Percentiles rank a stretch among this genome's conserved stretches.
Conservation (phyloP, 2,797 vertebrate genomes). For the Lagodon rhomboides region DNA sequence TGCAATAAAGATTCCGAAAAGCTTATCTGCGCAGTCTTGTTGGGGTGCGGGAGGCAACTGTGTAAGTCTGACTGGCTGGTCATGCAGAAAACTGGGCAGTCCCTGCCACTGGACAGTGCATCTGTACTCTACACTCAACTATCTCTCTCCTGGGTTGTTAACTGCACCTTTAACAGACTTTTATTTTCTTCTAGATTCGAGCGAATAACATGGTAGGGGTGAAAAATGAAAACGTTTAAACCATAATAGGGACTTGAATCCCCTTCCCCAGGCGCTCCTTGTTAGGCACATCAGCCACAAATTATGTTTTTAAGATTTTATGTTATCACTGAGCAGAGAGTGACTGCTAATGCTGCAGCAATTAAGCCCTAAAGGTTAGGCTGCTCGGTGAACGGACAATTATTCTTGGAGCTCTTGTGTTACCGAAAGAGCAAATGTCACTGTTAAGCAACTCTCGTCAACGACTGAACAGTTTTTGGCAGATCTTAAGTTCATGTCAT, state of each 20-base stretch:
- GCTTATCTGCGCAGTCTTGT: no score
- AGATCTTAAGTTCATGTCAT: not conserved
- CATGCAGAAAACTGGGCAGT: no score
- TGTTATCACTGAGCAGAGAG: constrained; percentile 1
- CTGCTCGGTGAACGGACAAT: constrained; percentile 2
- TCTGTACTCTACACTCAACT: no score
- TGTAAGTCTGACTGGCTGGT: no score
- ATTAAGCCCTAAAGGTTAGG: constrained; percentile 36
- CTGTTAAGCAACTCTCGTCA: not conserved
- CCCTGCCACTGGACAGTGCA: no score
- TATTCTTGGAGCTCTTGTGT: constrained; percentile 7
- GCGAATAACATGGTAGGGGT: not conserved
- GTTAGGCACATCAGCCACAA: not conserved
- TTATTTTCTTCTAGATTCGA: not conserved
- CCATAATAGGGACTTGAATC: not conserved
- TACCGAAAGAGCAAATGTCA: constrained; percentile 28
- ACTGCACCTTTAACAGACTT: not conserved
- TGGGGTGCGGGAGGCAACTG: no score
- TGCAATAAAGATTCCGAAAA: no score
- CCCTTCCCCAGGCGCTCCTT: not conserved
- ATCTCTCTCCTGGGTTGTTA: no score
- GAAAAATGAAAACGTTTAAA: not conserved
- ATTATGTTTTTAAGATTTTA: constrained; percentile 14
- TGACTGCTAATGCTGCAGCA: constrained; percentile 18
- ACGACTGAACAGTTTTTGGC: not conserved